Percentiles rank a stretch among this genome's conserved stretches.
These are phyloP conservation scores for Lepus americanus DNA, from an alignment of 2,113 vertebrate species.

Conservation along the genomic window DNA sequence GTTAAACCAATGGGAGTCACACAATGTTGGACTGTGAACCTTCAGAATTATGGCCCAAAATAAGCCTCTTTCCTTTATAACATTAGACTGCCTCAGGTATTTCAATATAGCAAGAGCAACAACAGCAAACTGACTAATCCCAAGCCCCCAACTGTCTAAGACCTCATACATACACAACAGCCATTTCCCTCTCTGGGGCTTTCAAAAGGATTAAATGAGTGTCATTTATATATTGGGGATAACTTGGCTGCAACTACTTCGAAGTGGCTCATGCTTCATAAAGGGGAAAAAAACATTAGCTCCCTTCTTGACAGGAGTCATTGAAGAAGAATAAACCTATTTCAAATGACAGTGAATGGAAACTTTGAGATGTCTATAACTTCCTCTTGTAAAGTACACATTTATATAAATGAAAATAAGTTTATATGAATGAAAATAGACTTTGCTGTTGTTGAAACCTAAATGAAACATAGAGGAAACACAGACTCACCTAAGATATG, in stretches of 20 bases:
- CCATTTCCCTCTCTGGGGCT: neutral
- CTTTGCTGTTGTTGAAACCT: neutral
- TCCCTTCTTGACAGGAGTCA: neutral
- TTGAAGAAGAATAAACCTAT: constrained; percentile 14
- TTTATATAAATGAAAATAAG: constrained; percentile 20
- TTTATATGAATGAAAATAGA: constrained; percentile 6
- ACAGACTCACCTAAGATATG: neutral
- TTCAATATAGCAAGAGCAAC: too few species aligned
- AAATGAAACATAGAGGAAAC: neutral
- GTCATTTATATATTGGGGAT: neutral
- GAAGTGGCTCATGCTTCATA: neutral
- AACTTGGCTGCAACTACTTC: neutral
- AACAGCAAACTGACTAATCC: too few species aligned
- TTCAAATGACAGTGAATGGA: constrained; percentile 19
- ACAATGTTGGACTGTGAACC: too few species aligned
- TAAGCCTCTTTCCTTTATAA: too few species aligned
- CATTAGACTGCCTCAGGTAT: too few species aligned
- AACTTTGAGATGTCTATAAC: neutral
- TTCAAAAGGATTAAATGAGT: neutral
- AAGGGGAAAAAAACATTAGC: neutral
- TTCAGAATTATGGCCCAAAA: too few species aligned
- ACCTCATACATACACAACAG: neutral
- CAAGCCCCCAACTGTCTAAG: neutral
- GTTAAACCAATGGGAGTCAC: too few species aligned
- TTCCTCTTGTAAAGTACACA: neutral